A percentile compares a stretch with the other conserved stretches of the same genome.
Evolutionary conservation across 2,888 invertebrate genomes (phyloP).

Genomic region (Linnaemya tessellans): DNA sequence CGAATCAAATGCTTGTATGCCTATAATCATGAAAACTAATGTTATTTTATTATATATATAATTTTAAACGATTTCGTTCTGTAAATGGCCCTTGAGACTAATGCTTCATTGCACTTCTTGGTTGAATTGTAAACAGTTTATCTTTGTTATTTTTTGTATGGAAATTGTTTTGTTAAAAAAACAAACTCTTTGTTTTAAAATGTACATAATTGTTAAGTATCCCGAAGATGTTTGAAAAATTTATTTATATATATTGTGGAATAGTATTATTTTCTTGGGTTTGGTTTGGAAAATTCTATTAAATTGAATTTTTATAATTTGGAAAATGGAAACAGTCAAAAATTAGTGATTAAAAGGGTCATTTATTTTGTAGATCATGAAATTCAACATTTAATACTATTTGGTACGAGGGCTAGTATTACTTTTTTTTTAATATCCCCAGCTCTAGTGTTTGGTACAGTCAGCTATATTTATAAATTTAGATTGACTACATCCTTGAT

Average conservation of each 20-base stretch:
- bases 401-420: background rate
- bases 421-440: too few relatives aligned
- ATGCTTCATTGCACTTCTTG: slow-evolving; percentile 69
- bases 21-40: slow-evolving; percentile 68
- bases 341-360: slow-evolving; percentile 48
- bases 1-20: slow-evolving; percentile 55
- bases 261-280: too few relatives aligned
- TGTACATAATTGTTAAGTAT: slow-evolving; percentile 26
- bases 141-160: background rate
- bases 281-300: too few relatives aligned
- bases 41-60: slow-evolving; percentile 61
- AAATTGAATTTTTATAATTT: background rate
- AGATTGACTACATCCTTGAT: too few relatives aligned
- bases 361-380: slow-evolving; percentile 29
- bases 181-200: slow-evolving; percentile 57
- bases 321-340: background rate
- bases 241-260: too few relatives aligned
- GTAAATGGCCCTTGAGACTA: slow-evolving; percentile 69
- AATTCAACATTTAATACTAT: background rate
- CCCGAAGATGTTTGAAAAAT: slow-evolving; percentile 38
- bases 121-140: slow-evolving; percentile 24
- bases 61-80: slow-evolving; percentile 38
- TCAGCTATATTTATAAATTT: too few relatives aligned
- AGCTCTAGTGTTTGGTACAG: too few relatives aligned
- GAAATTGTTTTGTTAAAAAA: slow-evolving; percentile 54